Percentiles rank a stretch among this genome's conserved stretches.
phyloP scores from a whole-genome alignment of 2,797 vertebrate genomes.

The Acanthurus leucopareius region DNA sequence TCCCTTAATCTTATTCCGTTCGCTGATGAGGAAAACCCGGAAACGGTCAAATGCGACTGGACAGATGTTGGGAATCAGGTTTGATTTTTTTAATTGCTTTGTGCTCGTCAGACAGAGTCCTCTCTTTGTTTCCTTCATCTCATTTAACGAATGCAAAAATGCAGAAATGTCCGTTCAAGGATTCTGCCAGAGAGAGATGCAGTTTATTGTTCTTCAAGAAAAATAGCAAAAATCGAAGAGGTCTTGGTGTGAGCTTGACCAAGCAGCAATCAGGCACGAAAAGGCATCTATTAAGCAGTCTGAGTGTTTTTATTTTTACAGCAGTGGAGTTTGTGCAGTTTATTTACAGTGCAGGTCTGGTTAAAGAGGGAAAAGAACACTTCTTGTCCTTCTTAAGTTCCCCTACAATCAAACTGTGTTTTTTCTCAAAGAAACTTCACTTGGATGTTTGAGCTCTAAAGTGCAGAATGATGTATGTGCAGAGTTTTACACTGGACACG shows the following conservation, averaged over 20 bases:
- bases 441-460: constrained; percentile 1
- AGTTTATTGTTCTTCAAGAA: constrained; percentile 43
- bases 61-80: constrained; percentile 95
- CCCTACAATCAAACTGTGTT: not conserved
- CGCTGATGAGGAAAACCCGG: constrained; percentile 92
- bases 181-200: constrained; percentile 4
- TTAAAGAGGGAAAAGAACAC: not conserved
- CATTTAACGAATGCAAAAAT: constrained; percentile 59
- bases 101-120: constrained; percentile 78
- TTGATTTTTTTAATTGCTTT: constrained; percentile 99
- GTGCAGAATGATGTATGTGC: not conserved
- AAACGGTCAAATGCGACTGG: constrained; percentile 96
- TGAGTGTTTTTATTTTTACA: constrained; percentile 60
- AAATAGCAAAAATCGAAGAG: constrained; percentile 46
- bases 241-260: constrained; percentile 50
- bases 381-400: not conserved
- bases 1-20: constrained; percentile 98
- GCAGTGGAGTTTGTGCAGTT: not conserved
- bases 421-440: constrained; percentile 1
- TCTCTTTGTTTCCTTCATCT: constrained; percentile 54
- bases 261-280: constrained; percentile 65
- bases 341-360: constrained; percentile 19
- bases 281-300: constrained; percentile 41
- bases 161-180: constrained; percentile 20
- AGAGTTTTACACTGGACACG: not conserved